Evolutionary conservation across 2,113 vertebrate genomes (phyloP).

Genomic region (Leptobrachium ailaonicum): DNA sequence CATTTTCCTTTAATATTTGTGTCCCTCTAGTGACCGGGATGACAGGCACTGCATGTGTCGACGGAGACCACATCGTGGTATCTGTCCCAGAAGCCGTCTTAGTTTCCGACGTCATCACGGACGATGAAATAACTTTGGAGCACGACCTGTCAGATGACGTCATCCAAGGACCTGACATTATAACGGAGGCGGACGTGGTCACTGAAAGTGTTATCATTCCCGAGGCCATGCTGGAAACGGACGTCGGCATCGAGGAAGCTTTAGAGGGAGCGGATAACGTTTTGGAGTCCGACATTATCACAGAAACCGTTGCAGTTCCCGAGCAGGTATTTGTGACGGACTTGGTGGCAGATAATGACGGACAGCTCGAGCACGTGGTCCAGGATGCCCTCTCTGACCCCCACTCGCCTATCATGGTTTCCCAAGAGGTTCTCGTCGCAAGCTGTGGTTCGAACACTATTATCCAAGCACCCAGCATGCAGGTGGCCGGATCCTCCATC

Average conservation of each 20-base stretch:
- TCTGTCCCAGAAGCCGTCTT: constrained; percentile 95
- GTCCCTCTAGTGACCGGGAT: constrained; percentile 84
- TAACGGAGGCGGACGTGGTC: constrained; percentile 77
- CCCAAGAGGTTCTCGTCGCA: constrained; percentile 90
- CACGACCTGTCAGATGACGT: constrained; percentile 89
- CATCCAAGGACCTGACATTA: constrained; percentile 85
- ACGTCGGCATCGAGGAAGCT: constrained; percentile 91
- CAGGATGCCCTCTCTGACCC: constrained; percentile 73
- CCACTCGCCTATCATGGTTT: constrained; percentile 79
- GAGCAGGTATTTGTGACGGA: constrained; percentile 96
- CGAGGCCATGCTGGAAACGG: constrained; percentile 82
- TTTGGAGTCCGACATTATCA: constrained; percentile 82
- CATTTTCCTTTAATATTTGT: neutral
- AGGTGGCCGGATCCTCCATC: constrained; percentile 79
- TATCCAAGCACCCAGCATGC: constrained; percentile 76
- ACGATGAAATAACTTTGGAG: constrained; percentile 91
- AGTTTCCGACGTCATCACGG: constrained; percentile 93
- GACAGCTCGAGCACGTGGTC: constrained; percentile 84
- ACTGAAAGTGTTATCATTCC: constrained; percentile 89
- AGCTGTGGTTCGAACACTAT: constrained; percentile 85
- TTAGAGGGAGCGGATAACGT: constrained; percentile 83
- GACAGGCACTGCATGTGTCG: constrained; percentile 94
- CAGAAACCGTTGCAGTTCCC: constrained; percentile 73
- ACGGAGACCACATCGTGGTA: constrained; percentile 97
- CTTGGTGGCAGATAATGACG: constrained; percentile 84